Evolutionary conservation across 2,888 invertebrate genomes (phyloP).

Genomic region (Panopea generosa): DNA sequence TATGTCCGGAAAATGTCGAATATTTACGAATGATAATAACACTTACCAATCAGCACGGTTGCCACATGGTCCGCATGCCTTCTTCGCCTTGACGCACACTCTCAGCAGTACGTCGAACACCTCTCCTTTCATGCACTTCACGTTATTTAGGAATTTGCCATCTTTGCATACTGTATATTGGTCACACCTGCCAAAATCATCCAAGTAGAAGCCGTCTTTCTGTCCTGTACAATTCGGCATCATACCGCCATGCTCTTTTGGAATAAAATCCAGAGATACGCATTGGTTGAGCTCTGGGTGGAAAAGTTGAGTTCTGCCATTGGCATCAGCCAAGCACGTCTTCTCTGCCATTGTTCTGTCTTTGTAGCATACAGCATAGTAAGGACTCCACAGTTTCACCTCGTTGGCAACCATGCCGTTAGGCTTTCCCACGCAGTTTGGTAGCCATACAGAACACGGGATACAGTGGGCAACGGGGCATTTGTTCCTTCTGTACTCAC

Average conservation of each 20-base stretch:
- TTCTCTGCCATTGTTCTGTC: constrained; percentile 45
- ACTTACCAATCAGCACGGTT: constrained; percentile 45
- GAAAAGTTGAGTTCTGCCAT: constrained; percentile 55
- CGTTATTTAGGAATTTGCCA: constrained; percentile 36
- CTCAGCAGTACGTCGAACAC: constrained; percentile 37
- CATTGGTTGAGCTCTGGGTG: constrained; percentile 66
- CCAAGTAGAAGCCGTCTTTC: constrained; percentile 64
- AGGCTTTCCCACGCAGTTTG: constrained; percentile 57
- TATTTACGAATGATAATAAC: neutral
- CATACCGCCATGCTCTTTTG: constrained; percentile 68
- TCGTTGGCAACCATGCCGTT: constrained; percentile 56
- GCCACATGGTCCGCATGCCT: constrained; percentile 57
- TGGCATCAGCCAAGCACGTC: constrained; percentile 38
- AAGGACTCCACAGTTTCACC: constrained; percentile 51
- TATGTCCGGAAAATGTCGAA: too few relatives aligned
- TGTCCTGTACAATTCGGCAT: constrained; percentile 60
- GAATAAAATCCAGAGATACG: constrained; percentile 53
- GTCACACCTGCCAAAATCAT: constrained; percentile 69
- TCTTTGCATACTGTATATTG: constrained; percentile 67
- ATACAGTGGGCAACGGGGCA: constrained; percentile 55
- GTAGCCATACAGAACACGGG: constrained; percentile 51
- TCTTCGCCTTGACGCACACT: constrained; percentile 32
- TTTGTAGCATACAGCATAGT: constrained; percentile 57
- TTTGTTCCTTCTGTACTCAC: constrained; percentile 53
- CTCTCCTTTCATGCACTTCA: constrained; percentile 43